Base-by-base conservation (phyloP, 92 coral and sea anemone species). In the Desmophyllum pertusum region DNA sequence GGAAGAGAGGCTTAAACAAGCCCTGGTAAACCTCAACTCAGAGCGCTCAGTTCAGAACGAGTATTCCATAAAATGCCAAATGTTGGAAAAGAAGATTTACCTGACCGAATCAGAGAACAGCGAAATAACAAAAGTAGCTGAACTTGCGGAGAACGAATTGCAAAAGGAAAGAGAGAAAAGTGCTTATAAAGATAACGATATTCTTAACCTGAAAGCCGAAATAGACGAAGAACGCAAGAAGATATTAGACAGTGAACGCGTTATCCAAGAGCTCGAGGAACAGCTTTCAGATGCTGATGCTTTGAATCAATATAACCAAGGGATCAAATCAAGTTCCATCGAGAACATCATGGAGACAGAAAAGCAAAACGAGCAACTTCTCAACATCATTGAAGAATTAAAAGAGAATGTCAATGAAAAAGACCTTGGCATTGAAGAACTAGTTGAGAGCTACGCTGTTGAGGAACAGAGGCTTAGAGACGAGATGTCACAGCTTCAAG, bases 381-480 rank as follows among this genome's bases (percentile, higher is more conserved):
- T 85, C 21, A 89, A 81, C 69, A 75, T 89, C 11, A 91, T 92
- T 14, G 95, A 91, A 68, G 95, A 87, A 2, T 70, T 94, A 10
- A 86, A 84, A 83, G 93, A 91, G 62, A 84, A 84, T 23, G 83
- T 92, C 2, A 87, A 85, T 7, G 95, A 94, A 46, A 94, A 94
- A 55, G 98, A 94, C 53, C 86, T 71, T 70, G 98, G 92, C 2
- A 94, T 94, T 50, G 93, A 94, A 67, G 98, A 94, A 52, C 81
- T 92, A 27, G 90, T 94, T n/a, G 89, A 88, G 39, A 88, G 89
- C 46, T 94, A 89, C 48, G 98, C 98, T n/a, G 79, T 92, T 36
- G 98, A 94, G 75, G 98, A 94, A 76, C 92, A 92, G 43, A 89
- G 79, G 55, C 92, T 91, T 43, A 85, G 88, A 40, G 88, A 87